These are phyloP conservation scores for Phenganax stokvisi DNA, from an alignment of 92 coral and sea anemone species.

Conservation along the genomic window DNA sequence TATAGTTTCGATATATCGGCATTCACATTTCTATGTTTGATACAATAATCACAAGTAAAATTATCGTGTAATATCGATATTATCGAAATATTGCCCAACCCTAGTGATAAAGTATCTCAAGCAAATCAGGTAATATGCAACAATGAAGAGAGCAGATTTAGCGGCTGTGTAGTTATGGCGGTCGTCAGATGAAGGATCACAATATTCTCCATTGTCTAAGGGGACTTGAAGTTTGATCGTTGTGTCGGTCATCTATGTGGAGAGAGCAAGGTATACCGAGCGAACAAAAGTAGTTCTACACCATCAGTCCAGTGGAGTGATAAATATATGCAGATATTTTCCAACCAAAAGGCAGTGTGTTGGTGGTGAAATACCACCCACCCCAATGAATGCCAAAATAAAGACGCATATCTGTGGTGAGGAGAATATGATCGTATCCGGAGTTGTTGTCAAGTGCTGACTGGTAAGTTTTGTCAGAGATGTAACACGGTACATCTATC, in stretches of 20 bases:
- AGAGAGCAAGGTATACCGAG: constrained; percentile 13
- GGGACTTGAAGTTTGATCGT: not conserved
- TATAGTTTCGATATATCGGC: too few relatives aligned
- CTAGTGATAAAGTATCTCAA: constrained; percentile 16
- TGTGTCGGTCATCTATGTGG: constrained; percentile 25
- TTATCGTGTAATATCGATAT: too few relatives aligned
- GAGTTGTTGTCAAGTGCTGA: too few relatives aligned
- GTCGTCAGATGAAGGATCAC: not conserved
- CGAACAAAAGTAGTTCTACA: not conserved
- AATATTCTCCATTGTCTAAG: not conserved
- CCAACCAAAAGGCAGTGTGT: constrained; percentile 1
- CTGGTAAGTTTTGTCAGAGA: too few relatives aligned
- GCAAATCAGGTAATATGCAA: not conserved
- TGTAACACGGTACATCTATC: too few relatives aligned
- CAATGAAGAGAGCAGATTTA: not conserved
- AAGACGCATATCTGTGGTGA: too few relatives aligned
- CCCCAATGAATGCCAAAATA: not conserved
- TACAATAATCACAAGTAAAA: too few relatives aligned
- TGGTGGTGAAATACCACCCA: not conserved
- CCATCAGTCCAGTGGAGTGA: not conserved
- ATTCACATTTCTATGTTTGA: too few relatives aligned
- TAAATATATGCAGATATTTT: not conserved
- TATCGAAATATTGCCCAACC: not conserved
- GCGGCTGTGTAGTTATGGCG: not conserved
- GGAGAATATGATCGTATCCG: too few relatives aligned